Percentiles rank a stretch among this genome's conserved stretches.
Conservation (phyloP, 2,888 invertebrate species). For the Eupithecia centaureata region DNA sequence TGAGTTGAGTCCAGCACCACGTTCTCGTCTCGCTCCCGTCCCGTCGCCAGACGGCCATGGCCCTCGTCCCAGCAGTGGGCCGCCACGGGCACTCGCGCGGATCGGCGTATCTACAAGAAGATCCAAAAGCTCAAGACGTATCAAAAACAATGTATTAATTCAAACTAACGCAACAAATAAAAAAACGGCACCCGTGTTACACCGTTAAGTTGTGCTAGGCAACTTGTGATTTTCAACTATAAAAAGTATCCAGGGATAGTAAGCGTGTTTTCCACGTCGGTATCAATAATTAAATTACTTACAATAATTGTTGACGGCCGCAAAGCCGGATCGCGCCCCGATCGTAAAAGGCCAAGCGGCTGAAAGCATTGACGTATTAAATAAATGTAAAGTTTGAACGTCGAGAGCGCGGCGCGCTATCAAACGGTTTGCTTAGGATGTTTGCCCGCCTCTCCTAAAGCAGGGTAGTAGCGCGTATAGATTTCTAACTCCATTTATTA, state of each 20-base stretch:
- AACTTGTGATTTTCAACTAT: too few species aligned
- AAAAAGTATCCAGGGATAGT: too few species aligned
- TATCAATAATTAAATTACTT: too few species aligned
- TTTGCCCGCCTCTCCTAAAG: slow-evolving; percentile 41
- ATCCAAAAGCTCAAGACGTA: not conserved
- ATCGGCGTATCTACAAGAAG: not conserved
- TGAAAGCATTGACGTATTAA: slow-evolving; percentile 26
- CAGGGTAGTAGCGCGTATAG: not conserved
- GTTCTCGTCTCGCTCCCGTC: too few species aligned
- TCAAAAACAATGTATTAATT: not conserved
- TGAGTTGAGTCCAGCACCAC: too few species aligned
- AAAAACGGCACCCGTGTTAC: too few species aligned
- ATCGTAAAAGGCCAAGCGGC: not conserved
- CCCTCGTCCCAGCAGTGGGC: too few species aligned
- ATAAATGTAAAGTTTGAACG: slow-evolving; percentile 36
- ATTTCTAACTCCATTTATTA: not conserved
- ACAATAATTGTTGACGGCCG: not conserved
- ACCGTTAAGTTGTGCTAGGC: not conserved
- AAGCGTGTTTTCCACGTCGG: too few species aligned
- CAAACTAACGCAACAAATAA: too few species aligned
- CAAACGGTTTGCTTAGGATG: slow-evolving; percentile 58
- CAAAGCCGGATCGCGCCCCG: slow-evolving; percentile 13
- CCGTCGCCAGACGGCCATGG: too few species aligned
- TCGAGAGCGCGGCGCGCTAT: slow-evolving; percentile 22
- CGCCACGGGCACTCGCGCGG: not conserved